Percentiles rank a stretch among this genome's conserved stretches.
Evolutionary conservation across 2,113 vertebrate genomes (phyloP).

Genomic region (Amazona guildingii): DNA sequence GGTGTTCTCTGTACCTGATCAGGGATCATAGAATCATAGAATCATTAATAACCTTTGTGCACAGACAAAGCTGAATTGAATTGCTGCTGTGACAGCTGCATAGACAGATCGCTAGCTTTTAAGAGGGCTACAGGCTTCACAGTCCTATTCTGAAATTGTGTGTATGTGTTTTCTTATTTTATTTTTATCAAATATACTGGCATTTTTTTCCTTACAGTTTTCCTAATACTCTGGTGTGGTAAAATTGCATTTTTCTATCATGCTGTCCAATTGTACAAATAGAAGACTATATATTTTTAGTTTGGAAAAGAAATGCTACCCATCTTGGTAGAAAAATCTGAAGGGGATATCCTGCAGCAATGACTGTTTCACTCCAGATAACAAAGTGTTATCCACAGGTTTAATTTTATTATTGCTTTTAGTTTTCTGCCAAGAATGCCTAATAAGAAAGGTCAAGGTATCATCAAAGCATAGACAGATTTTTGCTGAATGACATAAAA

Average conservation of each 20-base stretch:
- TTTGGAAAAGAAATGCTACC: not conserved
- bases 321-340: not conserved
- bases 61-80: not conserved
- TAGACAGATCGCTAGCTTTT: not conserved
- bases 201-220: not conserved
- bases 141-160: not conserved
- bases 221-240: not conserved
- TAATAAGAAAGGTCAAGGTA: constrained; percentile 85
- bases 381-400: constrained; percentile 56
- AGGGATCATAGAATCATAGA: not conserved
- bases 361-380: constrained; percentile 45
- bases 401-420: constrained; percentile 74
- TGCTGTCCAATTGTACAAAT: not conserved
- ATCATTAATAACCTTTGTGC: not conserved
- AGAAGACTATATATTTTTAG: not conserved
- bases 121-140: not conserved
- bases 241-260: not conserved
- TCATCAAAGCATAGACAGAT: constrained; percentile 82
- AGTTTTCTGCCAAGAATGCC: constrained; percentile 66
- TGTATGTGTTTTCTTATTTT: not conserved
- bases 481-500: constrained; percentile 90
- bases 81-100: not conserved
- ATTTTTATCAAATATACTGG: not conserved
- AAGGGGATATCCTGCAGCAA: not conserved
- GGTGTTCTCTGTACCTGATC: not conserved